These are phyloP conservation scores for Silurus meridionalis DNA, from an alignment of 2,113 vertebrate species.

Conservation along the genomic window DNA sequence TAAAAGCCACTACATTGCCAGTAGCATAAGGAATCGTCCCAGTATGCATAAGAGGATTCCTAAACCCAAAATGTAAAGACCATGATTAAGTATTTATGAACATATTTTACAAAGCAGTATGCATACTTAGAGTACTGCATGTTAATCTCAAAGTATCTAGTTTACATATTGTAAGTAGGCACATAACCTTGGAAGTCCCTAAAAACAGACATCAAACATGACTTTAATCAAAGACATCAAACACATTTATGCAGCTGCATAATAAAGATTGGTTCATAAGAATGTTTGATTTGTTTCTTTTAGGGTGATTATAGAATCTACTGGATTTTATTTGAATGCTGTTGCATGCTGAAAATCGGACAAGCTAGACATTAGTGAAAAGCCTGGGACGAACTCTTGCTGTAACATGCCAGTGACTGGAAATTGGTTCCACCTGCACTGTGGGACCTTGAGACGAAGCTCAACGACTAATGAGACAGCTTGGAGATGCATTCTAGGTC, in stretches of 20 bases:
- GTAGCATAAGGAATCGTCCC: not conserved
- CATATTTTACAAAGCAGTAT: not conserved
- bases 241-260: constrained; percentile 17
- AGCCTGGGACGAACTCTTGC: constrained; percentile 20
- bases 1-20: not conserved
- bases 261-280: not conserved
- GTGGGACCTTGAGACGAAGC: constrained; percentile 25
- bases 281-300: not conserved
- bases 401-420: constrained; percentile 7
- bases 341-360: not conserved
- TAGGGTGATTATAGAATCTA: constrained; percentile 25
- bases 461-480: constrained; percentile 43
- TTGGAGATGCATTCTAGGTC: constrained; percentile 40
- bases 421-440: constrained; percentile 41
- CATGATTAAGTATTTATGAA: not conserved
- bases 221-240: constrained; percentile 1
- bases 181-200: not conserved
- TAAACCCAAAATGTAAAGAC: not conserved
- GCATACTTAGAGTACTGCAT: too few species aligned
- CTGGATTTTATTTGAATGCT: constrained; percentile 22
- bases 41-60: not conserved
- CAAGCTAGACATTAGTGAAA: not conserved
- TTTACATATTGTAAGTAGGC: not conserved
- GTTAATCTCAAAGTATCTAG: not conserved
- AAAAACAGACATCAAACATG: constrained; percentile 25